These are phyloP conservation scores for Iphiclides podalirius DNA, from an alignment of 2,888 invertebrate species.

Conservation along the genomic window DNA sequence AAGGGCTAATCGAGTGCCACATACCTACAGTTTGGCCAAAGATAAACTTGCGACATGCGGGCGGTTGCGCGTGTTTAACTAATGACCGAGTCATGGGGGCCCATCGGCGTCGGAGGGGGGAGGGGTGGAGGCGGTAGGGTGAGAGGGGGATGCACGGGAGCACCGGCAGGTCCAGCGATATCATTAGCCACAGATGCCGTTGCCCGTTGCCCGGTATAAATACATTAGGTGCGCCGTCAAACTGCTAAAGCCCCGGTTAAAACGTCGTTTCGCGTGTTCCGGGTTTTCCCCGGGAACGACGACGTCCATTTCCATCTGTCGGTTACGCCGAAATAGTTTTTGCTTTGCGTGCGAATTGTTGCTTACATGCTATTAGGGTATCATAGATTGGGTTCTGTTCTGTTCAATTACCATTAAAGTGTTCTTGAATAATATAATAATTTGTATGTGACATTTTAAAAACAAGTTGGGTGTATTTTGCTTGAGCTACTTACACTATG, in stretches of 20 bases:
- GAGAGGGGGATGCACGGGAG: too few species aligned
- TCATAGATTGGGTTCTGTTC: too few species aligned
- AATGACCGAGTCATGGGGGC: constrained; percentile 76
- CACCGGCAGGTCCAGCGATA: constrained; percentile 49
- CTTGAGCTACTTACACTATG: too few species aligned
- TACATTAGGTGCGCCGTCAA: constrained; percentile 77
- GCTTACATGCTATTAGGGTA: too few species aligned
- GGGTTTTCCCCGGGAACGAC: constrained; percentile 36
- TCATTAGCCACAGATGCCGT: constrained; percentile 80
- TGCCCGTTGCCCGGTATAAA: constrained; percentile 71
- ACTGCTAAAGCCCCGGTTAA: constrained; percentile 66
- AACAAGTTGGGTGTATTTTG: too few species aligned
- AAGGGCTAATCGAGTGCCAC: constrained; percentile 78
- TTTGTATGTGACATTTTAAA: too few species aligned
- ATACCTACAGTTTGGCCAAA: constrained; percentile 76
- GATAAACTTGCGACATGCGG: constrained; percentile 80
- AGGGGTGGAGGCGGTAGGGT: too few species aligned
- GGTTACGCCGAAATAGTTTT: too few species aligned
- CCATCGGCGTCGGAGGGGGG: too few species aligned
- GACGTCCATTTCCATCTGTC: not conserved
- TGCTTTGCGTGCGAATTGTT: too few species aligned
- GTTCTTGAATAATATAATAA: too few species aligned
- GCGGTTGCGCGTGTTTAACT: constrained; percentile 79
- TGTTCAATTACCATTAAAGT: too few species aligned
- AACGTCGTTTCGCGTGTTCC: constrained; percentile 44